Conservation (phyloP, 2,797 vertebrate genomes). For the Sebastes umbrosus region DNA sequence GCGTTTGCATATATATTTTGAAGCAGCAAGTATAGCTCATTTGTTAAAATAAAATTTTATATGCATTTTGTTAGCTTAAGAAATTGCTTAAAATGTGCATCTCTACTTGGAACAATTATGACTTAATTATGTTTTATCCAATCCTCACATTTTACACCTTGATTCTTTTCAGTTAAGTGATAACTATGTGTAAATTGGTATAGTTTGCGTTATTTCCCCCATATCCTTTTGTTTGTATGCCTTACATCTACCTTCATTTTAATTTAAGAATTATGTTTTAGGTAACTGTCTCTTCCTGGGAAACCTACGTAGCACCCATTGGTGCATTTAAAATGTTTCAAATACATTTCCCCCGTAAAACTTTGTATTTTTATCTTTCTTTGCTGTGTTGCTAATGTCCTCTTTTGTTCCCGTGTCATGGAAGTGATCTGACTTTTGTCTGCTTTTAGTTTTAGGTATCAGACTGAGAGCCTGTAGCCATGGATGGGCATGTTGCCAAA, state of each 20-base stretch:
- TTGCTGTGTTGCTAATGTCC: too few relatives aligned
- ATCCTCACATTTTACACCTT: not conserved
- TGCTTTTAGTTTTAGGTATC: conserved; percentile 58
- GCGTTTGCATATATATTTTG: not conserved
- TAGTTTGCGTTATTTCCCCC: not conserved
- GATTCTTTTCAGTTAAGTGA: not conserved
- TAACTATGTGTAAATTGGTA: not conserved
- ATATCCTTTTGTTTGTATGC: not conserved
- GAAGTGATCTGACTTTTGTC: not conserved
- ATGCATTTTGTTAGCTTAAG: not conserved
- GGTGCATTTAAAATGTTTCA: not conserved
- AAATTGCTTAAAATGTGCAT: not conserved
- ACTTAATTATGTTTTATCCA: not conserved
- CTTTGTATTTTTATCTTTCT: not conserved
- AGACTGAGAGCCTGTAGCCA: conserved; percentile 76
- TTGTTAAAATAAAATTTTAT: not conserved
- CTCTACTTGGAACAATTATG: not conserved
- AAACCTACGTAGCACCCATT: not conserved
- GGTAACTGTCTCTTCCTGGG: not conserved
- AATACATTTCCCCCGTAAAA: not conserved
- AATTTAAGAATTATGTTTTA: not conserved
- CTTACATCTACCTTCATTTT: not conserved
- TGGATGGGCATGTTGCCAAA: conserved; percentile 88
- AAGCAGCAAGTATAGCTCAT: not conserved
- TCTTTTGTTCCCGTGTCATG: not conserved